Evolutionary conservation across 2,888 invertebrate species (phyloP).

Genomic region (Bruchidius siliquastri): DNA sequence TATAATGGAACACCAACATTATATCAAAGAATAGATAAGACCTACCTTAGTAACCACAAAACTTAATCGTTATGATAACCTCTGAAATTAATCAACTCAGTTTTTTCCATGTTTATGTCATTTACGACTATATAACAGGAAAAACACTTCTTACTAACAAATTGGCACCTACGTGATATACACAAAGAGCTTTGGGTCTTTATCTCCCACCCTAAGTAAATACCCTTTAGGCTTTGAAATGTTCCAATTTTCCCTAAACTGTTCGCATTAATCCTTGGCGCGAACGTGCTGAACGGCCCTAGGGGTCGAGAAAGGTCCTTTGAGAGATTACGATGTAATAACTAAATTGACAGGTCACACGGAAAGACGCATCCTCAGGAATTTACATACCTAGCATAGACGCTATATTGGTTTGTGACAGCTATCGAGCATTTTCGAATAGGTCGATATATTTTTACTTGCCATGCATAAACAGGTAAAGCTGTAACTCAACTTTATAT

Average conservation of each 20-base stretch:
- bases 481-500: too few relatives aligned
- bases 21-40: too few relatives aligned
- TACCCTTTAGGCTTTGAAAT: neutral
- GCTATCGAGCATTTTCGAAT: too few relatives aligned
- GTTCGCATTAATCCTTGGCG: neutral
- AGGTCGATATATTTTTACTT: too few relatives aligned
- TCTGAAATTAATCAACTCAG: too few relatives aligned
- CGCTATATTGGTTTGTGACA: neutral
- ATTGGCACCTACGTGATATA: neutral
- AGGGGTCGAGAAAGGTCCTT: neutral
- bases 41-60: too few relatives aligned
- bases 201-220: neutral
- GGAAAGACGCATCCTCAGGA: neutral
- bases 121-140: too few relatives aligned
- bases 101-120: too few relatives aligned
- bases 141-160: too few relatives aligned
- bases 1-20: too few relatives aligned
- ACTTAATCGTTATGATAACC: too few relatives aligned
- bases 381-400: neutral
- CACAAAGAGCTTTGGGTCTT: neutral
- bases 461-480: too few relatives aligned
- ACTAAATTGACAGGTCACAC: neutral
- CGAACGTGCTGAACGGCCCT: neutral
- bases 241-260: neutral
- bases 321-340: neutral